Evolutionary conservation across 2,797 vertebrate genomes (phyloP), one percentile per base, ranked within the genome.

Genomic region (Anabas testudineus): DNA sequence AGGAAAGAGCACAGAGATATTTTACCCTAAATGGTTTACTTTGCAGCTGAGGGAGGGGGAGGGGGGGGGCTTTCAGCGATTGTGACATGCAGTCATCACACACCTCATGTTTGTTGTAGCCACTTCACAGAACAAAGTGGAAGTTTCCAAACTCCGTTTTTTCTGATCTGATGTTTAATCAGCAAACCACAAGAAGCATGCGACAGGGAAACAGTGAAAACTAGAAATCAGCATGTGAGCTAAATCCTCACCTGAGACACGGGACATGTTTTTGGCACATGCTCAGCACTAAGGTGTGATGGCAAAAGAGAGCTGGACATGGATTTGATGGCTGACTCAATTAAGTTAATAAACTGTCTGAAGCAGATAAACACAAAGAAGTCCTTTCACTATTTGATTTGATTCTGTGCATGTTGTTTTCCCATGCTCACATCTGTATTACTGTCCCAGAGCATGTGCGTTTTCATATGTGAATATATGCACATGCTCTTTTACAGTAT

Each of bases 11-110:
- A 55, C 74, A 30, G 53, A 84, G 86, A 87, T 90, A 74, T 88
- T 88, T 88, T 85, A 87, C 82, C 85, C 82, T 87, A 89, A 90
- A 90, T 87, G 89, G 77, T 85, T 90, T 86, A 87, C 81, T 82
- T 68, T 81, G 86, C 85, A 46, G 78, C 76, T 75, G 2, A 0
- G 37, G 28, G 28, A 24, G 24, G 28, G 24, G 24, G 24, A 4
- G 28, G 10, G 53, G 21, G 37, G 37, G 45, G 62, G 58, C 53
- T 57, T 66, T 30, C 67, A 26, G 49, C 9, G 2, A 63, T 63
- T 58, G 78, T 71, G 67, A 83, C 87, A 59, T 42, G 74, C 45
- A 49, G 70, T 53, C 76, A 39, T 74, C 81, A 64, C 85, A 84
- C 86, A 88, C 88, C 86, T 88, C 78, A 16, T 61, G 83, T 84